Evolutionary conservation across 2,888 invertebrate genomes (phyloP).

Genomic region (Drosophila flavopinicola): DNA sequence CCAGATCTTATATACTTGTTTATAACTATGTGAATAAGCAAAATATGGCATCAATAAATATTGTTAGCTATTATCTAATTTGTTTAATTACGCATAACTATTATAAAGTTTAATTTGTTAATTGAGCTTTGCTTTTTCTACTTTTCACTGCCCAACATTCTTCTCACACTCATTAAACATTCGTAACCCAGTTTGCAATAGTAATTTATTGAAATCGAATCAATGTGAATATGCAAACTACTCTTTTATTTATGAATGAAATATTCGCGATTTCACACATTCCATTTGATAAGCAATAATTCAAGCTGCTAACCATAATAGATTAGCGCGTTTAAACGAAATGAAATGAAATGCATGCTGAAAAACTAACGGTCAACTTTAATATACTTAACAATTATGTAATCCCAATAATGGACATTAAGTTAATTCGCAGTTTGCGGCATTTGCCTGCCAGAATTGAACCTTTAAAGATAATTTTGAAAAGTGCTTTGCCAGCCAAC

Average conservation of each 20-base stretch:
- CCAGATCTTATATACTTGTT: slow-evolving; percentile 5
- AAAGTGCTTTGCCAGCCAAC: slow-evolving; percentile 2
- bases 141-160: neutral
- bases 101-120: neutral
- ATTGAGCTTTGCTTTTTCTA: neutral
- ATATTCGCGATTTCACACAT: neutral
- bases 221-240: neutral
- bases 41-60: neutral
- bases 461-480: slow-evolving; percentile 23
- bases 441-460: slow-evolving; percentile 3
- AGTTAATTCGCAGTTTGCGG: slow-evolving; percentile 10
- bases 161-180: neutral
- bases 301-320: neutral
- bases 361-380: slow-evolving; percentile 3
- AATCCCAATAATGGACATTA: slow-evolving; percentile 12
- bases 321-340: no score
- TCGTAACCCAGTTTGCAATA: neutral
- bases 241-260: neutral
- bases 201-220: neutral
- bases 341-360: no score
- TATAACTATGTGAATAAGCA: neutral
- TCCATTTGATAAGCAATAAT: no score
- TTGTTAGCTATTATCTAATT: neutral
- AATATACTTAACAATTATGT: slow-evolving; percentile 9
- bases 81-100: neutral